phyloP scores from a whole-genome alignment of 2,888 invertebrate genomes.

The Xestobium rufovillosum region DNA sequence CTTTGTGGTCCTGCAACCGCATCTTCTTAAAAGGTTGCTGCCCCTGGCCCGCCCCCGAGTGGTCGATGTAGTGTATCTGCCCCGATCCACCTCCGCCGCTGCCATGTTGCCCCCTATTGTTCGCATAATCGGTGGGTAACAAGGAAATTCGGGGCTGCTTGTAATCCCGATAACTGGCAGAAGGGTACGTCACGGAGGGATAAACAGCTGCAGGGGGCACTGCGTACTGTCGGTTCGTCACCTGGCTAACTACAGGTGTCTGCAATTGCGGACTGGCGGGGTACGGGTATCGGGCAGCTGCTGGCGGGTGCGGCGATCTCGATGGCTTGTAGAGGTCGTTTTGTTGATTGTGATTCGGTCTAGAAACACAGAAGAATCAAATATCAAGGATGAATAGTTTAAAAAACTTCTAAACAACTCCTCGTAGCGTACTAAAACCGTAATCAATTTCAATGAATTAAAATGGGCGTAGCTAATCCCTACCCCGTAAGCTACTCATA shows the following conservation, averaged over 20 bases:
- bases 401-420: too few species aligned
- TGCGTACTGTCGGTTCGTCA: conserved; percentile 33
- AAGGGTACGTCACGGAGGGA: conserved; percentile 39
- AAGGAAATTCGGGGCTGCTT: conserved; percentile 58
- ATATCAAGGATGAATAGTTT: conserved; percentile 6
- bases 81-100: conserved; percentile 23
- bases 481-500: too few species aligned
- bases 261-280: conserved; percentile 43
- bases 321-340: conserved; percentile 42
- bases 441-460: too few species aligned
- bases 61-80: conserved; percentile 8
- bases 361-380: conserved; percentile 17
- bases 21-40: conserved; percentile 63
- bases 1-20: conserved; percentile 51
- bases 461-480: too few species aligned
- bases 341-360: conserved; percentile 31
- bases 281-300: conserved; percentile 44
- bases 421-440: too few species aligned
- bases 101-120: conserved; percentile 37
- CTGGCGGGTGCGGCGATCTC: conserved; percentile 41
- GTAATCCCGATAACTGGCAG: conserved; percentile 45
- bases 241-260: conserved; percentile 32
- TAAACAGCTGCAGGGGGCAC: conserved; percentile 45
- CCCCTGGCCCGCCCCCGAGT: conserved; percentile 29
- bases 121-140: conserved; percentile 48